phyloP scores from a whole-genome alignment of 2,113 vertebrate species.

The Oreamnos americanus region DNA sequence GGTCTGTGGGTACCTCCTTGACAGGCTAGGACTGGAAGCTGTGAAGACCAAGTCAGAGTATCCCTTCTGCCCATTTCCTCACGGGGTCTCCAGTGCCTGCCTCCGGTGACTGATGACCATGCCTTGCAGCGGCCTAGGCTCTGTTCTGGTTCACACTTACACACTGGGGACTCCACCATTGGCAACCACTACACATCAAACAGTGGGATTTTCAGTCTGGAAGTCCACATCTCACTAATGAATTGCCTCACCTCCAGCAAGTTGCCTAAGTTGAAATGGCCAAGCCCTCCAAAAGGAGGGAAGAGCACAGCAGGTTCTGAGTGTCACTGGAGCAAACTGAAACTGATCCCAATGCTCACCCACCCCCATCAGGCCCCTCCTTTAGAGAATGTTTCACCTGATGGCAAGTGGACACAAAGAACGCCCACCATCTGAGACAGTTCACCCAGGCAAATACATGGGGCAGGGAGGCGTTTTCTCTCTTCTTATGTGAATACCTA shows the following conservation, averaged over 20 bases:
- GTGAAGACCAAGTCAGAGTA: background rate
- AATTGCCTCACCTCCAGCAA: background rate
- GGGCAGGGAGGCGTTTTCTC: background rate
- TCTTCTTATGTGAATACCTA: background rate
- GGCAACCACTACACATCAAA: background rate
- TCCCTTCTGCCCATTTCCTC: background rate
- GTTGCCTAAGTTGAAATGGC: background rate
- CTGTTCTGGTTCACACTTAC: background rate
- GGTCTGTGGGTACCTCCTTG: background rate
- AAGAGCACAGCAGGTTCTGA: background rate
- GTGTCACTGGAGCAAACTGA: background rate
- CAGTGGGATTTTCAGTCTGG: background rate
- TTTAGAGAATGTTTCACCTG: background rate
- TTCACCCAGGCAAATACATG: background rate
- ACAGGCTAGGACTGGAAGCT: background rate
- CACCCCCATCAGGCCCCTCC: background rate
- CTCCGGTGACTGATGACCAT: background rate
- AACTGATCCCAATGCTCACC: background rate
- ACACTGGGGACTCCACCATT: background rate
- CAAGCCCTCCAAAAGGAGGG: background rate
- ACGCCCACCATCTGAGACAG: background rate
- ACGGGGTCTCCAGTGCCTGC: background rate
- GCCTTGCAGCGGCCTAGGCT: background rate
- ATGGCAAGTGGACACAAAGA: background rate
- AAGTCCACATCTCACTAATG: background rate